Evolutionary conservation across 2,888 invertebrate species (phyloP).

Genomic region (Dascillus cervinus): DNA sequence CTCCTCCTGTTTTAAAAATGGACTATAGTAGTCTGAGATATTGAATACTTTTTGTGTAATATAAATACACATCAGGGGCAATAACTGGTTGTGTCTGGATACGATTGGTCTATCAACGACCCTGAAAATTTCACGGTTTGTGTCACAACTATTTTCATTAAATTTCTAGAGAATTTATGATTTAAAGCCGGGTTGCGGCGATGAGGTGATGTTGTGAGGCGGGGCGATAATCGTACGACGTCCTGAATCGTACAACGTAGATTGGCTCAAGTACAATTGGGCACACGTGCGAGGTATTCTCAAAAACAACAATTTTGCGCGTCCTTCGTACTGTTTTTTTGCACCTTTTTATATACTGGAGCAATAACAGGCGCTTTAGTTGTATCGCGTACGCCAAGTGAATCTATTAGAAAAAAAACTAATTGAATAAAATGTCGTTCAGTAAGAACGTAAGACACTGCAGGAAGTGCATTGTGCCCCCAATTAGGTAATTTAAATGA

Average conservation of each 20-base stretch:
- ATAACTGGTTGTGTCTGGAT: no score
- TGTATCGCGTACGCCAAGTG: background rate
- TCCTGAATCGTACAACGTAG: background rate
- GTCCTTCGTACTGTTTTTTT: background rate
- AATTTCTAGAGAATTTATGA: no score
- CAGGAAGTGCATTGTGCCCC: slow-evolving; percentile 28
- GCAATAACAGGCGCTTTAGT: background rate
- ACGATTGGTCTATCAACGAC: no score
- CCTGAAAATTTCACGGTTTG: no score
- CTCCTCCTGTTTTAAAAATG: no score
- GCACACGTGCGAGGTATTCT: background rate
- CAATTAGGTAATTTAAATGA: background rate
- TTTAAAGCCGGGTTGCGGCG: background rate
- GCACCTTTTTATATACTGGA: background rate
- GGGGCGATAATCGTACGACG: background rate
- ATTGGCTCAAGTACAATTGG: background rate
- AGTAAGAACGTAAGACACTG: slow-evolving; percentile 36
- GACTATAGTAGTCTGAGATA: no score
- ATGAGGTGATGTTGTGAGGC: background rate
- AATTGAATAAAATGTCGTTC: no score
- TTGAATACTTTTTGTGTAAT: no score
- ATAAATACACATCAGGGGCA: no score
- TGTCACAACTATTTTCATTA: no score
- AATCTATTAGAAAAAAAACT: no score
- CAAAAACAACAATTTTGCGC: no score